Conservation (phyloP, 2,888 invertebrate genomes). For the Harpagoxenus sublaevis region DNA sequence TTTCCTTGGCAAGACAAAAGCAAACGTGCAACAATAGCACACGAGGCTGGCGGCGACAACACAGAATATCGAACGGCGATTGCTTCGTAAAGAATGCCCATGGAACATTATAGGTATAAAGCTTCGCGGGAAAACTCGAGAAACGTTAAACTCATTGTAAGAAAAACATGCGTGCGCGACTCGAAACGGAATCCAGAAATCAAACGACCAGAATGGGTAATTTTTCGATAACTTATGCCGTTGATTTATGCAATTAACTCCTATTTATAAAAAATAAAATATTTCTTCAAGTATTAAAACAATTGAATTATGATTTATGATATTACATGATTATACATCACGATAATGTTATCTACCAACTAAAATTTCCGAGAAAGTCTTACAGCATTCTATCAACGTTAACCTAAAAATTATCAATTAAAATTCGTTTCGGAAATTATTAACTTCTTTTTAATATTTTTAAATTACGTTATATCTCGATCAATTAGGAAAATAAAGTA, state of each 20-base stretch:
- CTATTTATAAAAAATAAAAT: background rate
- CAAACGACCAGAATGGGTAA: background rate
- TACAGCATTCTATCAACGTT: background rate
- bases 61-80: conserved; percentile 53
- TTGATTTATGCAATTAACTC: background rate
- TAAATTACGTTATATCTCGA: background rate
- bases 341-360: no score
- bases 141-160: conserved; percentile 33
- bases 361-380: background rate
- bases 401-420: background rate
- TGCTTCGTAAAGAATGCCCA: conserved; percentile 47
- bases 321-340: background rate
- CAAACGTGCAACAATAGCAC: conserved; percentile 54
- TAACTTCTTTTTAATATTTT: background rate
- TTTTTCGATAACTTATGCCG: background rate
- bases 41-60: conserved; percentile 52
- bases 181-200: background rate
- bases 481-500: background rate
- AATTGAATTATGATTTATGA: background rate
- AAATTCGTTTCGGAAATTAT: background rate
- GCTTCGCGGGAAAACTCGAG: conserved; percentile 37
- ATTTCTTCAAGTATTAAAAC: background rate
- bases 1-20: conserved; percentile 56
- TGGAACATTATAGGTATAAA: conserved; percentile 7
- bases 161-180: conserved; percentile 14